Conservation (phyloP, 2,888 invertebrate species). For the Gordius sp. region DNA sequence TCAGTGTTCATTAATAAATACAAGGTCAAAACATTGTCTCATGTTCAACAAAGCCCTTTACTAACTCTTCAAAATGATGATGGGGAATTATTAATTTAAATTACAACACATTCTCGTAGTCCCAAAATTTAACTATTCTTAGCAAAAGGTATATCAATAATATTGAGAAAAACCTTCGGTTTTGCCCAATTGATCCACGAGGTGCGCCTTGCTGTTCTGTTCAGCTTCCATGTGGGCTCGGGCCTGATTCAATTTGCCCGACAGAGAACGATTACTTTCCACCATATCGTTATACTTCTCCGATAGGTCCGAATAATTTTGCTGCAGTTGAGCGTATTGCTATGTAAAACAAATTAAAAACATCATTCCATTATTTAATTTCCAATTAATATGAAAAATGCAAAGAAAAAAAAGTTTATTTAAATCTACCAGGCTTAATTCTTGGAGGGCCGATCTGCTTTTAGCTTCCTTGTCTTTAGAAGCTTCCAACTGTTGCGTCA, state of each 20-base stretch:
- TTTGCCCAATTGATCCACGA: neutral
- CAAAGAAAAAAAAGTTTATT: neutral
- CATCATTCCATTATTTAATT: neutral
- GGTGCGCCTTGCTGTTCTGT: neutral
- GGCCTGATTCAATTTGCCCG: neutral
- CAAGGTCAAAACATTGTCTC: too few relatives aligned
- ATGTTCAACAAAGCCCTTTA: too few relatives aligned
- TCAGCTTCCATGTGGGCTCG: neutral
- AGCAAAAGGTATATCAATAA: neutral
- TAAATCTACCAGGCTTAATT: conserved; percentile 5
- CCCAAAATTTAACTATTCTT: neutral
- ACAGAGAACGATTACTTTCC: neutral
- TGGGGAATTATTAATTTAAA: too few relatives aligned
- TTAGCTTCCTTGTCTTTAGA: neutral
- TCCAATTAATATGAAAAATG: neutral
- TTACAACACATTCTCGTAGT: neutral
- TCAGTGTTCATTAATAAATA: too few relatives aligned
- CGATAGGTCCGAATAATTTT: neutral
- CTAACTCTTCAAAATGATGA: too few relatives aligned
- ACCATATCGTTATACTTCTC: neutral
- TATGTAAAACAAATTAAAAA: neutral
- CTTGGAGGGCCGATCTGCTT: conserved; percentile 1
- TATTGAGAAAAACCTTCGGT: neutral
- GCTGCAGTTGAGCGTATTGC: conserved; percentile 2
- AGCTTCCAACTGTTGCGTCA: neutral